Evolutionary conservation across 2,113 vertebrate species (phyloP), one percentile per base, ranked within the genome.

Genomic region (Mystacornis crossleyi): DNA sequence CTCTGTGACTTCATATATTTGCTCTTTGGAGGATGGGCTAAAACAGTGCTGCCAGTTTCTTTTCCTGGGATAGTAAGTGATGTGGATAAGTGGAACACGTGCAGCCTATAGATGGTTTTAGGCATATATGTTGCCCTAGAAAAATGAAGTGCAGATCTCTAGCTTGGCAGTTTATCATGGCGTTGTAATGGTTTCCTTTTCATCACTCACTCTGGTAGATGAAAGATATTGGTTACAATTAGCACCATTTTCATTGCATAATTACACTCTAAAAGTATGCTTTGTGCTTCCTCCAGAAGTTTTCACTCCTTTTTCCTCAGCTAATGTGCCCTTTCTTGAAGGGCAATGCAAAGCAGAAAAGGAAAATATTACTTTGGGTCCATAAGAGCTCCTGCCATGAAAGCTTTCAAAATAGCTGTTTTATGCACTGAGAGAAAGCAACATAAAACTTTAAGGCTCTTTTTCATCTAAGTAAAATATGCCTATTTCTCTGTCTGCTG

Each of bases 371-470:
- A 26, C 50, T 94, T 79, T 84, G 65, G 9, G 61, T 69, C 74
- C 43, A 6, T 79, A 67, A 89, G 31, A 75, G 31, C 12, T 89
- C 28, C 83, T 79, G 65, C n/a, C 53, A 94, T 18, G 40, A 78
- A 73, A 12, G 17, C 14, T 92, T 95, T 89, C 81, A 71, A 90
- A 92, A 81, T 33, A 81, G 80, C 31, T 78, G 20, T 78, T 94
- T 95, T 81, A 94, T 78, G 40, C 61, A 84, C 58, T 62, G 77
- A 74, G 28, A 96, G 36, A 94, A 95, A 71, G 29, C 69, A 71
- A 47, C 57, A 91, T 94, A 89, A 96, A 92, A 84, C 9, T 95
- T 95, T 53, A 94, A 95, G 69, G 58, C 21, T 67, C 40, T 82
- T 85, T 92, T 78, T 85, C 53, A 53, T 91, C 60, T 79, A 55